Evolutionary conservation across 2,888 invertebrate species (phyloP).

Genomic region (Leucania comma): DNA sequence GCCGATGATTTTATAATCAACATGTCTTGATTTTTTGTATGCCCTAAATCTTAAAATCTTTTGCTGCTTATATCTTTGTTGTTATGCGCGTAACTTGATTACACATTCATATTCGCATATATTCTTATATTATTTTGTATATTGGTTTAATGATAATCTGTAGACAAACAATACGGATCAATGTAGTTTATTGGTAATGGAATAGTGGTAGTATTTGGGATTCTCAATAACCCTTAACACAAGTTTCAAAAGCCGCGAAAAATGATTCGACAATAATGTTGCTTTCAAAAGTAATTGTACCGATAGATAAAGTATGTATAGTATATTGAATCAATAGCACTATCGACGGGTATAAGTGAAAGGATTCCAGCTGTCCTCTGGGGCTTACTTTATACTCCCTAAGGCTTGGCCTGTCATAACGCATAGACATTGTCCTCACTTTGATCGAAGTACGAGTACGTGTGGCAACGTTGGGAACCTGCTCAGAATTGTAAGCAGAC

Average conservation of each 20-base stretch:
- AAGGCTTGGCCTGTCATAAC: constrained; percentile 19
- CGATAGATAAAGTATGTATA: background rate
- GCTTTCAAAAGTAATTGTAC: background rate
- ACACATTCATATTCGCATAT: background rate
- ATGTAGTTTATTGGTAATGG: background rate
- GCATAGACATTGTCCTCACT: background rate
- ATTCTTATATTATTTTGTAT: too few species aligned
- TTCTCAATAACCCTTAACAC: background rate
- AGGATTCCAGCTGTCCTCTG: constrained; percentile 1
- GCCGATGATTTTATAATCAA: background rate
- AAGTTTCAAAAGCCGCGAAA: background rate
- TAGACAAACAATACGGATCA: background rate
- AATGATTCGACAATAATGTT: background rate
- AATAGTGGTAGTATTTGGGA: background rate
- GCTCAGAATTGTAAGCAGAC: constrained; percentile 45
- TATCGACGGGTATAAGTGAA: constrained; percentile 3
- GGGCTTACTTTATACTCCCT: constrained; percentile 2
- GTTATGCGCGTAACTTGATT: background rate
- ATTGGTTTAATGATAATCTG: background rate
- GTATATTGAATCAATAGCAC: background rate
- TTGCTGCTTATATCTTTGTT: too few species aligned
- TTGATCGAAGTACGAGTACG: constrained; percentile 6
- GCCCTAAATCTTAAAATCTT: background rate
- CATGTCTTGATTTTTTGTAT: background rate
- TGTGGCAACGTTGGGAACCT: constrained; percentile 9